Evolutionary conservation across 2,888 invertebrate genomes (phyloP), one percentile per base, ranked within the genome.

Genomic region (Acronicta aceris): DNA sequence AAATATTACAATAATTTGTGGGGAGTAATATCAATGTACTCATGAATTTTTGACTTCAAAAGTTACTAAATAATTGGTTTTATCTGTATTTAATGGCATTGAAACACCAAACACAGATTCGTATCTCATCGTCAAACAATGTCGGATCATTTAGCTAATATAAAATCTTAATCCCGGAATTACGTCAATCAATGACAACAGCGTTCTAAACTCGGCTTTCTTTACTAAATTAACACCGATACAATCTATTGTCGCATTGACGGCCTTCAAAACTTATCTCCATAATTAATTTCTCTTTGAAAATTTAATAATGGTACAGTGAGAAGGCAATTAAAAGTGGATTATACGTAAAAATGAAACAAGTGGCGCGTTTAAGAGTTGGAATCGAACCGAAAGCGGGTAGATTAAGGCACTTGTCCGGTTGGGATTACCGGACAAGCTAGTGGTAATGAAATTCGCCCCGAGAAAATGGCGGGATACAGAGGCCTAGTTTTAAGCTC

Each of bases 401-500:
- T 84, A 89, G 93, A 94, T 93, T 93, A 93, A 89, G 89, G 86
- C 90, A 90, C 86, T 92, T 89, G 92, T 86, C 87, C 86, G 82
- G 81, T 81, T 71, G 77, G 89, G 92, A 94, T 94, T 94, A 93
- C 87, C 81, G 87, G 87, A 84, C 89, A 86, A 87, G 90, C 89
- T 90, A 91, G 91, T 92, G 91, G 91, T 94, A 93, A 94, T 94
- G 93, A 93, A 94, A 93, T 93, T 93, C 89, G 88, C 87, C 82
- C 89, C 82, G 89, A 92, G 91, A 88, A 92, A 91, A 92, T 89
- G 83, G 84, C 82, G 88, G 86, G 87, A 86, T 89, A 84, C 82
- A 84, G 80, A 91, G 90, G 92, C 91, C 93, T 90, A 91, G 89
- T 84, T 88, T 85, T 93, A 93, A 94, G 92, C 92, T 85, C 84